These are phyloP conservation scores for Pristionchus exspectatus DNA, from an alignment of 2,888 invertebrate genomes.

Conservation along the genomic window DNA sequence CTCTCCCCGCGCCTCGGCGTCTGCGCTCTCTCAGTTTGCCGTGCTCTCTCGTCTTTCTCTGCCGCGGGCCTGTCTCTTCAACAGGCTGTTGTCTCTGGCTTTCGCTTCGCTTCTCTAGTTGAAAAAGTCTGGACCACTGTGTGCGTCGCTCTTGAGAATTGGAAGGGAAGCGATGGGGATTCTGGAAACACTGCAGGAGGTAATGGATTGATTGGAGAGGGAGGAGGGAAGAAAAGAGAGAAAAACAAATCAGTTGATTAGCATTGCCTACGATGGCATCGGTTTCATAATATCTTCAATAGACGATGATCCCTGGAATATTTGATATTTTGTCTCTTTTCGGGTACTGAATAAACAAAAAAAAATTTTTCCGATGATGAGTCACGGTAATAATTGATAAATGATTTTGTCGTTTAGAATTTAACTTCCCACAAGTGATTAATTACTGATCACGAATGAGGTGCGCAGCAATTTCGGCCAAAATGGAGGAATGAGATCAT, in stretches of 20 bases:
- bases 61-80: not conserved
- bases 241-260: too few species aligned
- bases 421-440: too few species aligned
- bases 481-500: too few species aligned
- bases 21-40: not conserved
- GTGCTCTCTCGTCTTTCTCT: not conserved
- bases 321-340: not conserved
- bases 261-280: too few species aligned
- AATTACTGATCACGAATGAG: too few species aligned
- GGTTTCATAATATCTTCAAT: not conserved
- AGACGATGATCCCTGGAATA: not conserved
- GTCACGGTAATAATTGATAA: not conserved
- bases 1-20: conserved; percentile 55
- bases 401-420: too few species aligned
- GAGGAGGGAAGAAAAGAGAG: too few species aligned
- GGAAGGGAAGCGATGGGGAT: not conserved
- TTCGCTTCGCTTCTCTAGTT: not conserved
- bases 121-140: conserved; percentile 32
- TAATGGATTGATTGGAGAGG: not conserved
- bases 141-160: conserved; percentile 8
- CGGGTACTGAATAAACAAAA: not conserved
- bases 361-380: not conserved
- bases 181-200: not conserved
- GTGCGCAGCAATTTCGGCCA: too few species aligned
- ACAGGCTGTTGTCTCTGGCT: not conserved